A percentile compares a stretch with the other conserved stretches of the same genome.
These are phyloP conservation scores for Romanogobio albipinnatus DNA, from an alignment of 2,113 vertebrate genomes.

Conservation along the genomic window DNA sequence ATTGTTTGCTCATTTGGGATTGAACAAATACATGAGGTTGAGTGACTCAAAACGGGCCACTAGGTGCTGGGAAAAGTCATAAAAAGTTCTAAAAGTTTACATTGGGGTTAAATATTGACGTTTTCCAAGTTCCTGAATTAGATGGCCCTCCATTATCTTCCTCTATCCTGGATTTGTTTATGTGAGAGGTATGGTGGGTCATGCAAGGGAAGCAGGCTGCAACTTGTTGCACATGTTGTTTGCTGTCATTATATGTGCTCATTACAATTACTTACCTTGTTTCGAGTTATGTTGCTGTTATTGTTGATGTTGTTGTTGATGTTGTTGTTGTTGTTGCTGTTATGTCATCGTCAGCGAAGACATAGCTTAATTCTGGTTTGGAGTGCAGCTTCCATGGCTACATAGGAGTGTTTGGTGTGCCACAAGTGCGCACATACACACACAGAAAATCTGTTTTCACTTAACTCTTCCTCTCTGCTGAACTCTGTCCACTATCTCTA, in stretches of 20 bases:
- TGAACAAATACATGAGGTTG: conserved; percentile 71
- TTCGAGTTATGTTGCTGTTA: conserved; percentile 35
- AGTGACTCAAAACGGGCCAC: conserved; percentile 64
- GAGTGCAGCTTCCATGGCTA: conserved; percentile 31
- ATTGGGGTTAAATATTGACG: conserved; percentile 63
- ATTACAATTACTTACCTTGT: conserved; percentile 28
- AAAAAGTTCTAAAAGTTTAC: conserved; percentile 63
- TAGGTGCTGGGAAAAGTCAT: conserved; percentile 49
- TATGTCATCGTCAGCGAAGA: conserved; percentile 44
- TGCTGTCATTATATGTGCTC: conserved; percentile 2
- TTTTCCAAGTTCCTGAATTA: conserved; percentile 58
- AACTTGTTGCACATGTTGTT: conserved; percentile 25
- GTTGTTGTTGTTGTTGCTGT: conserved; percentile 41
- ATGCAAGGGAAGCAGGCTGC: conserved; percentile 40
- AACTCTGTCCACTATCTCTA: not conserved
- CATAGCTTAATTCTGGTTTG: conserved; percentile 45
- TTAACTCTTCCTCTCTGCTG: conserved; percentile 29
- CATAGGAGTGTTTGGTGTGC: conserved; percentile 32
- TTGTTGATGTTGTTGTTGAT: conserved; percentile 40
- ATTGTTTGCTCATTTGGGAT: conserved; percentile 67
- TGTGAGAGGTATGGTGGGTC: conserved; percentile 32
- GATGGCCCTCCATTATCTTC: conserved; percentile 34
- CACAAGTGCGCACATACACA: conserved; percentile 36
- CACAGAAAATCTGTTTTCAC: conserved; percentile 29
- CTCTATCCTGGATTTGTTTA: conserved; percentile 50